These are phyloP conservation scores for Verasper variegatus DNA, from an alignment of 2,113 vertebrate genomes.

Conservation along the genomic window DNA sequence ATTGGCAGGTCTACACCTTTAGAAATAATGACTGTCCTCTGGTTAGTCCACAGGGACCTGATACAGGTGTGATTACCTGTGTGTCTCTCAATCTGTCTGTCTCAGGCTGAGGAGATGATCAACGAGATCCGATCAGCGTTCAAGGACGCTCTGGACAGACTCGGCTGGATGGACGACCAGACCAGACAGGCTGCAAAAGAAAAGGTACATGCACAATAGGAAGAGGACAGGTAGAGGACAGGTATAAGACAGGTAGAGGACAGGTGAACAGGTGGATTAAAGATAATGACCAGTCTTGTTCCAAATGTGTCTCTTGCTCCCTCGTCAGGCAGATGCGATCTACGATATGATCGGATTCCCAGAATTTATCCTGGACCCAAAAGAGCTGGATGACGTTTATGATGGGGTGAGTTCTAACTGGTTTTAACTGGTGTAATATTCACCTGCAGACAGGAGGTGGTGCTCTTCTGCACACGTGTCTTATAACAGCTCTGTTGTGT, in stretches of 20 bases:
- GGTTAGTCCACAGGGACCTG: not conserved
- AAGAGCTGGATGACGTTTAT: constrained; percentile 96
- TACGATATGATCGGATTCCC: constrained; percentile 99
- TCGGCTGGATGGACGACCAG: constrained; percentile 94
- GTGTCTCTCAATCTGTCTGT: not conserved
- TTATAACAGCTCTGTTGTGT: constrained; percentile 5
- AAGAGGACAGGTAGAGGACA: not conserved
- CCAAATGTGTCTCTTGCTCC: not conserved
- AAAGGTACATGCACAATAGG: constrained; percentile 82
- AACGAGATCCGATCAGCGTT: constrained; percentile 91
- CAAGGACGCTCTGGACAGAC: constrained; percentile 86
- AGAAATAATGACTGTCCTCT: not conserved
- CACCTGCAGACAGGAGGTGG: not conserved
- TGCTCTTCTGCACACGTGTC: constrained; percentile 1
- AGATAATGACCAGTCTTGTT: not conserved
- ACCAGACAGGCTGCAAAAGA: constrained; percentile 93
- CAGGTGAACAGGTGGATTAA: not conserved
- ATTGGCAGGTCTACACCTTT: not conserved
- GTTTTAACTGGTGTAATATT: not conserved
- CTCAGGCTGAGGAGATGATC: constrained; percentile 97
- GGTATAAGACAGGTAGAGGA: not conserved
- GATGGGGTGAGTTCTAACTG: constrained; percentile 86
- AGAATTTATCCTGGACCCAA: constrained; percentile 95
- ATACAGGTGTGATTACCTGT: not conserved
- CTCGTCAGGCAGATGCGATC: constrained; percentile 90